phyloP scores from a whole-genome alignment of 2,888 invertebrate genomes.

The Eugnorisma glareosa region DNA sequence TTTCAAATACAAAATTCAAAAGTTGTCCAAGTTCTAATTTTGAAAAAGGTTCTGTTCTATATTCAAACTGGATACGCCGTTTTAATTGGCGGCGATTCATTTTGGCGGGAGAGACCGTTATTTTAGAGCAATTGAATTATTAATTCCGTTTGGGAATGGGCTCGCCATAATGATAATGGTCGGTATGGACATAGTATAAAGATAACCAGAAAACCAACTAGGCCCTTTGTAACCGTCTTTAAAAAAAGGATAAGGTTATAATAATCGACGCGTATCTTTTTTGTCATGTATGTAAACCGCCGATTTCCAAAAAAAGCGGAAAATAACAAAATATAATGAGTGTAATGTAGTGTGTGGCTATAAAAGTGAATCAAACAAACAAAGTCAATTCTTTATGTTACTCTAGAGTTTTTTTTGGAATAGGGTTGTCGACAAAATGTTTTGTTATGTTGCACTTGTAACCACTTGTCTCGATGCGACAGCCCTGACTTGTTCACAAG shows the following conservation, averaged over 20 bases:
- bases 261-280: no score
- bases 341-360: background rate
- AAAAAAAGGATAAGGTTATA: no score
- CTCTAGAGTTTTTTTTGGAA: no score
- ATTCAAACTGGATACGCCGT: slow-evolving; percentile 71
- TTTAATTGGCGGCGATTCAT: slow-evolving; percentile 67
- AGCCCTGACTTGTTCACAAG: no score
- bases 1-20: slow-evolving; percentile 67
- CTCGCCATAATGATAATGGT: slow-evolving; percentile 51
- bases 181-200: background rate
- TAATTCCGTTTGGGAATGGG: slow-evolving; percentile 54
- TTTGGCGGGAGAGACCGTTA: slow-evolving; percentile 59
- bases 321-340: no score
- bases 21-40: slow-evolving; percentile 69
- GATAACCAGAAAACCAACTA: background rate
- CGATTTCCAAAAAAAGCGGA: background rate
- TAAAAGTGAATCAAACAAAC: background rate
- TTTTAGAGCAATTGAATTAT: slow-evolving; percentile 66
- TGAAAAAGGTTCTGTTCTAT: slow-evolving; percentile 70
- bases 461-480: no score
- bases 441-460: no score
- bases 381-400: no score
- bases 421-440: no score
- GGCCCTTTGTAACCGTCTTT: no score
- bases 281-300: background rate